These are phyloP conservation scores for Eunapius fragilis DNA, from an alignment of 37 sponge, comb jelly and placozoan genomes.

Conservation along the genomic window DNA sequence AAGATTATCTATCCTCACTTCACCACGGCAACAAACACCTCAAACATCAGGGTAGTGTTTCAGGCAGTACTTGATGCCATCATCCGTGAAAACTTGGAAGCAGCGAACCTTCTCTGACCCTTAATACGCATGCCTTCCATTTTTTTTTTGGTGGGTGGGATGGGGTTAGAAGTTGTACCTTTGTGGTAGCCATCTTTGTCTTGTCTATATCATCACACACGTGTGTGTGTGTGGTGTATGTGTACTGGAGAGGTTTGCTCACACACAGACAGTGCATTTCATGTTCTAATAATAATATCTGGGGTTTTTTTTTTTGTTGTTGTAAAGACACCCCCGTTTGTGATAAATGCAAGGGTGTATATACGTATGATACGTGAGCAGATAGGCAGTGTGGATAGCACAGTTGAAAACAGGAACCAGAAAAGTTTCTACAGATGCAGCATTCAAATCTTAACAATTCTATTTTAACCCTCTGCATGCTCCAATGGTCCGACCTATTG, in stretches of 20 bases:
- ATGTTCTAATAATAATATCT: not conserved
- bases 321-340: not conserved
- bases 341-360: not conserved
- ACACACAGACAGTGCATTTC: not conserved
- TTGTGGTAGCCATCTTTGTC: not conserved
- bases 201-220: not conserved
- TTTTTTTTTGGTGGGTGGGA: not conserved
- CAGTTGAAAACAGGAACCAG: no score
- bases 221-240: no score
- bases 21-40: constrained; percentile 98
- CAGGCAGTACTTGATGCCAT: constrained; percentile 93
- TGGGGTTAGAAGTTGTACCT: not conserved
- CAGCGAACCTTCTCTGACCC: constrained; percentile 88
- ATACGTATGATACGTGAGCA: no score
- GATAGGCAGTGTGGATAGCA: no score
- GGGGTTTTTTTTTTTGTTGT: not conserved
- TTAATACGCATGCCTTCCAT: not conserved
- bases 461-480: no score
- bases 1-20: constrained; percentile 95
- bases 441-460: no score
- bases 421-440: no score
- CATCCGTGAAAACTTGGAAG: constrained; percentile 92
- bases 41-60: constrained; percentile 90
- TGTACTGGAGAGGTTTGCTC: constrained; percentile 8
- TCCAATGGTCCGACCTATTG: no score